A percentile compares a stretch with the other conserved stretches of the same genome.
These are phyloP conservation scores for Theretra japonica DNA, from an alignment of 2,888 invertebrate species.

Conservation along the genomic window DNA sequence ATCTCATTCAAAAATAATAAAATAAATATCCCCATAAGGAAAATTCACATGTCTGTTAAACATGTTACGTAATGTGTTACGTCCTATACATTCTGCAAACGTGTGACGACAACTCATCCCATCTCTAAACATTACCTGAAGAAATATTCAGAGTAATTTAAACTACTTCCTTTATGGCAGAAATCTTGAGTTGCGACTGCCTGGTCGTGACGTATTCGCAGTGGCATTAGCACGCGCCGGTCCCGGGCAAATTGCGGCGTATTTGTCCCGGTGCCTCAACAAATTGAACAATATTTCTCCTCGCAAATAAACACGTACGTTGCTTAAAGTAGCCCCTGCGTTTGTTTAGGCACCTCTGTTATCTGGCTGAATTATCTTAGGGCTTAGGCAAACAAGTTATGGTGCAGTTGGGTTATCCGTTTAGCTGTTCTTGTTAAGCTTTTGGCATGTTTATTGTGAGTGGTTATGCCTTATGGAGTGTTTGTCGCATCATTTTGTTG, in stretches of 20 bases:
- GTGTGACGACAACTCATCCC: not conserved
- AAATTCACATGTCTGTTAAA: too few relatives aligned
- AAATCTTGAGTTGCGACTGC: not conserved
- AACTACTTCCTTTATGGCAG: too few relatives aligned
- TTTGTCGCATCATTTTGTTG: too few relatives aligned
- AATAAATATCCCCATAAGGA: too few relatives aligned
- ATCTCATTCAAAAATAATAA: too few relatives aligned
- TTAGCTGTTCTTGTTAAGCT: not conserved
- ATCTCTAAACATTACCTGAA: not conserved
- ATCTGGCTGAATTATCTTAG: slow-evolving; percentile 23
- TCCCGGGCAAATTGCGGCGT: slow-evolving; percentile 16
- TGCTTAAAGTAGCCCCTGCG: not conserved
- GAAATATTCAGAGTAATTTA: not conserved
- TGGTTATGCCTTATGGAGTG: not conserved
- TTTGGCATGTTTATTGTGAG: not conserved
- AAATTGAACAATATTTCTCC: slow-evolving; percentile 28
- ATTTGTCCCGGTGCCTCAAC: slow-evolving; percentile 25
- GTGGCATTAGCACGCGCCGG: not conserved
- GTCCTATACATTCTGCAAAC: too few relatives aligned
- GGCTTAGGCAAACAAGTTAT: slow-evolving; percentile 3
- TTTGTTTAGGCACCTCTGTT: slow-evolving; percentile 18
- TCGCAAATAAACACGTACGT: slow-evolving; percentile 18
- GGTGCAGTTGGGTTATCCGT: not conserved
- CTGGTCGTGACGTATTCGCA: not conserved
- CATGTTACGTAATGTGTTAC: too few relatives aligned